Percentiles rank a stretch among this genome's conserved stretches.
These are phyloP conservation scores for Rotaria sp. DNA, from an alignment of 2,888 invertebrate genomes.

Conservation along the genomic window DNA sequence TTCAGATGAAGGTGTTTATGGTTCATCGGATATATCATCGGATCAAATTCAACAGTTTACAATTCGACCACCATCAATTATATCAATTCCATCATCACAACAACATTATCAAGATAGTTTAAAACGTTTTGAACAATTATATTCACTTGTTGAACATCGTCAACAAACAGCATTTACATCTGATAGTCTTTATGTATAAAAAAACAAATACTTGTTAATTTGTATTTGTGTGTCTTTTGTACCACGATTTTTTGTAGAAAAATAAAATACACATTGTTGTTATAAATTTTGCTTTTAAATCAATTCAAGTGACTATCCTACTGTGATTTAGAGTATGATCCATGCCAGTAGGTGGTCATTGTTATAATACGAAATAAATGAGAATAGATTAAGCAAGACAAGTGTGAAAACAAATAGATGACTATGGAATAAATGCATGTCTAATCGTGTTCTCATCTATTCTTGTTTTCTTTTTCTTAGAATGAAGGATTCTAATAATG, in stretches of 20 bases:
- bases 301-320: constrained; percentile 7
- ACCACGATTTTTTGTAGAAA: background rate
- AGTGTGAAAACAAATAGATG: constrained; percentile 14
- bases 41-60: background rate
- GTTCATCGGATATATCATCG: constrained; percentile 7
- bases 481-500: no score
- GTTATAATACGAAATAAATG: background rate
- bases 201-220: background rate
- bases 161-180: constrained; percentile 17
- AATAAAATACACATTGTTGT: background rate
- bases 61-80: background rate
- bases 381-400: background rate
- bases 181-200: constrained; percentile 25
- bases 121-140: constrained; percentile 20
- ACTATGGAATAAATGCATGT: background rate
- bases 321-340: background rate
- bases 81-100: constrained; percentile 13
- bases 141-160: background rate
- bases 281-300: background rate
- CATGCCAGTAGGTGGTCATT: background rate
- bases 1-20: constrained; percentile 11
- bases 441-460: background rate
- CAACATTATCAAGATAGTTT: constrained; percentile 30
- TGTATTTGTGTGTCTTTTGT: constrained; percentile 19
- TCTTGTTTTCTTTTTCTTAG: background rate